Evolutionary conservation across 1,140 invertebrate species (phyloP).

Genomic region (Scaptomyza graminum): DNA sequence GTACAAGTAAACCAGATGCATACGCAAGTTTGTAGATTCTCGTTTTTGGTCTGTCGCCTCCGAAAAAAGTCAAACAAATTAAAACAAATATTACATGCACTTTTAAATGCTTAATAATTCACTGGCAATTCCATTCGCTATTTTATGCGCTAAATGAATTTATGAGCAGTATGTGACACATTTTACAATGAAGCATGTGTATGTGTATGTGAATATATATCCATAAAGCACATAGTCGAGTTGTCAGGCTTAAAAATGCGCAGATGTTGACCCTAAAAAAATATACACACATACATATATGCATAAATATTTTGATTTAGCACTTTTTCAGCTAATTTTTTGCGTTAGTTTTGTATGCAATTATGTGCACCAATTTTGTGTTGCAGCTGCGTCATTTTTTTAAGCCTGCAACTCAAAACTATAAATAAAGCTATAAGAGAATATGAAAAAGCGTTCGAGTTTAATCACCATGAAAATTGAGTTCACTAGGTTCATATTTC

Average conservation of each 20-base stretch:
- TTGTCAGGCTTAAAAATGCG: conserved; percentile 4
- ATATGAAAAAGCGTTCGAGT: conserved; percentile 25
- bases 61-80: conserved; percentile 3
- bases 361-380: conserved; percentile 18
- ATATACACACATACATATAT: neutral
- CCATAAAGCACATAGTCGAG: conserved; percentile 9
- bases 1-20: conserved; percentile 6
- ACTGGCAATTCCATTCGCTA: conserved; percentile 47
- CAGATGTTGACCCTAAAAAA: conserved; percentile 23
- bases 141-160: conserved; percentile 62
- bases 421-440: conserved; percentile 34
- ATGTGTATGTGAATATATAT: neutral
- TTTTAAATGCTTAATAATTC: conserved; percentile 67
- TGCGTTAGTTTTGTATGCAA: conserved; percentile 32
- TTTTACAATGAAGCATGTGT: conserved; percentile 22
- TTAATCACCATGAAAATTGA: conserved; percentile 42
- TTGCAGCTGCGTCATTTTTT: neutral
- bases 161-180: conserved; percentile 67
- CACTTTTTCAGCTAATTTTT: conserved; percentile 41
- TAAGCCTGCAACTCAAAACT: no score
- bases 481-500: conserved; percentile 26
- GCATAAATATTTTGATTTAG: conserved; percentile 27
- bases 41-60: conserved; percentile 43
- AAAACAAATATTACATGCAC: conserved; percentile 52
- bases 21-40: conserved; percentile 31